Evolutionary conservation across 2,797 vertebrate species (phyloP).

Genomic region (Mormyrus hasselquistii): DNA sequence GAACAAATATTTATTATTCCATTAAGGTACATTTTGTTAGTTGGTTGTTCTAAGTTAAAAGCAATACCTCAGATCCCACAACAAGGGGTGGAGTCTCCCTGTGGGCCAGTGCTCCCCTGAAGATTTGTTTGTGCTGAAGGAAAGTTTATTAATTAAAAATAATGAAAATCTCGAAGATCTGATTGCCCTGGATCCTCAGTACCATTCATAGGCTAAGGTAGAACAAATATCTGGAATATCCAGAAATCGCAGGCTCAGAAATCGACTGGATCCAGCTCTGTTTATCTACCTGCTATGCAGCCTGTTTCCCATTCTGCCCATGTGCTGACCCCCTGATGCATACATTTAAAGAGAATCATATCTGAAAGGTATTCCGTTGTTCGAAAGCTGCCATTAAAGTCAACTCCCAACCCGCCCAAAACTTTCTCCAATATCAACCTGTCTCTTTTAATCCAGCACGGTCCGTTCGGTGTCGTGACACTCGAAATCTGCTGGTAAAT

Average conservation of each 20-base stretch:
- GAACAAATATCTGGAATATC: slow-evolving; percentile 1
- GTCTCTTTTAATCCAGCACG: background rate
- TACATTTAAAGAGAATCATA: background rate
- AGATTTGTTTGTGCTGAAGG: slow-evolving; percentile 24
- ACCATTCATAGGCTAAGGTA: background rate
- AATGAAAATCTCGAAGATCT: background rate
- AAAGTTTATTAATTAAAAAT: slow-evolving; percentile 9
- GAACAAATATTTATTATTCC: slow-evolving; percentile 64
- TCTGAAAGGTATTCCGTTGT: background rate
- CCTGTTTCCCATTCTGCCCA: background rate
- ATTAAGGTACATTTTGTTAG: slow-evolving; percentile 67
- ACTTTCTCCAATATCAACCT: background rate
- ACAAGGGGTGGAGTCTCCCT: slow-evolving; percentile 35
- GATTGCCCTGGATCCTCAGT: background rate
- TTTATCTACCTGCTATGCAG: background rate
- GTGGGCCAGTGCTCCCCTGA: slow-evolving; percentile 24
- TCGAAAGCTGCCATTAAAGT: background rate
- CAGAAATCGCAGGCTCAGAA: background rate
- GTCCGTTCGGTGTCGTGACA: background rate
- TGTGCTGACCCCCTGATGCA: background rate
- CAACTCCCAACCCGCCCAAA: background rate
- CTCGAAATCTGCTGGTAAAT: slow-evolving; percentile 1
- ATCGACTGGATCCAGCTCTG: background rate
- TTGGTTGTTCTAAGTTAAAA: slow-evolving; percentile 56
- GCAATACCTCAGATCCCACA: slow-evolving; percentile 44